These are phyloP conservation scores for Drosophila demipolita DNA, from an alignment of 2,888 invertebrate species.

Conservation along the genomic window DNA sequence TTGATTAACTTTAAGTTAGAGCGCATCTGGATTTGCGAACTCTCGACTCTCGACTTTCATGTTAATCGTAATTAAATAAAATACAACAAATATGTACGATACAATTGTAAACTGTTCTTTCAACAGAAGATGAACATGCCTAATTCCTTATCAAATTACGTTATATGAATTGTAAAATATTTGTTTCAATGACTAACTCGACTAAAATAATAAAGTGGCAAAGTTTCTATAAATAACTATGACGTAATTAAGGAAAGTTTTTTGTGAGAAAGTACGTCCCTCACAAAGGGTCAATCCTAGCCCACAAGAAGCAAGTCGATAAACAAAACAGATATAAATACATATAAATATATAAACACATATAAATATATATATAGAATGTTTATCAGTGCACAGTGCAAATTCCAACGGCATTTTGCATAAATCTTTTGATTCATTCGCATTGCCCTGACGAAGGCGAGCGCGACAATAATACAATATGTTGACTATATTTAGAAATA, in stretches of 20 bases:
- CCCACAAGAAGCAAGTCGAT: slow-evolving; percentile 38
- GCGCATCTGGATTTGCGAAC: neutral
- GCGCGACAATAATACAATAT: slow-evolving; percentile 17
- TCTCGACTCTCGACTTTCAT: neutral
- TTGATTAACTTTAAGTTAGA: neutral
- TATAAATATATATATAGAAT: slow-evolving; percentile 6
- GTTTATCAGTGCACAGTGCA: slow-evolving; percentile 14
- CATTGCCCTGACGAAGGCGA: slow-evolving; percentile 28
- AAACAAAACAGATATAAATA: slow-evolving; percentile 43
- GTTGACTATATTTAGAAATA: slow-evolving; percentile 51
- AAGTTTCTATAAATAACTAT: slow-evolving; percentile 1
- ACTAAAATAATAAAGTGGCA: slow-evolving; percentile 19
- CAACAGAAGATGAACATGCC: neutral
- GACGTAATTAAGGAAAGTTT: slow-evolving; percentile 67
- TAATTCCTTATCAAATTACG: slow-evolving; percentile 17
- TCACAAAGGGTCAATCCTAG: slow-evolving; percentile 25
- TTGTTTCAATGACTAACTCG: slow-evolving; percentile 21
- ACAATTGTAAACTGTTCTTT: slow-evolving; percentile 25
- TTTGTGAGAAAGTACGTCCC: slow-evolving; percentile 26
- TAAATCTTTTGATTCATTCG: slow-evolving; percentile 67
- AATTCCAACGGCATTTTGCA: slow-evolving; percentile 63
- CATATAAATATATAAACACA: slow-evolving; percentile 18
- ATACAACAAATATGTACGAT: neutral
- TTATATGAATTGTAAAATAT: neutral
- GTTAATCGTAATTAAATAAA: neutral